phyloP scores from a whole-genome alignment of 2,888 invertebrate genomes.

The Cartodere bifasciata region DNA sequence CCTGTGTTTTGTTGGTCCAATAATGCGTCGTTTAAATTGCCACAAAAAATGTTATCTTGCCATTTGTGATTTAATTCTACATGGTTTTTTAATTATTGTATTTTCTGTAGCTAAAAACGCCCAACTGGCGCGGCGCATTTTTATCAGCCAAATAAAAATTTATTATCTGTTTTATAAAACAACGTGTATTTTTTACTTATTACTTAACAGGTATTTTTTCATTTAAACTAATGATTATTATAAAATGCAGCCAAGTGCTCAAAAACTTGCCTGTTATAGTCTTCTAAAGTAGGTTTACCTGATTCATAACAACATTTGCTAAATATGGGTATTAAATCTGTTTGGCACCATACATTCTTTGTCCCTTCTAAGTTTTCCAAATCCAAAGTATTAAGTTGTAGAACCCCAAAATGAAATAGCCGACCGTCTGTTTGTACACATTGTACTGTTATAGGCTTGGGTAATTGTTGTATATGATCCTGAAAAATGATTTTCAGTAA shows the following conservation, averaged over 20 bases:
- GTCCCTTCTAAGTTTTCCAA: slow-evolving; percentile 41
- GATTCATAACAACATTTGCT: slow-evolving; percentile 48
- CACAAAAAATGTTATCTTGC: no score
- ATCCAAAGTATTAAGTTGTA: slow-evolving; percentile 73
- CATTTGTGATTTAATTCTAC: no score
- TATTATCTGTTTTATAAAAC: no score
- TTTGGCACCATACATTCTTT: slow-evolving; percentile 74
- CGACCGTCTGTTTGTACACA: slow-evolving; percentile 70
- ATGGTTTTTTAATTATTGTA: no score
- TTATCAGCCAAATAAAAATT: no score
- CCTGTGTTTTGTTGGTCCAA: no score
- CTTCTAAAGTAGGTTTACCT: slow-evolving; percentile 53
- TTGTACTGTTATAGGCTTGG: slow-evolving; percentile 70
- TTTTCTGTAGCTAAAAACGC: no score
- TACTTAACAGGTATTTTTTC: no score
- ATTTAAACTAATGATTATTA: slow-evolving; percentile 47
- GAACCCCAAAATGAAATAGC: slow-evolving; percentile 66
- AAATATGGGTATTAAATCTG: slow-evolving; percentile 50
- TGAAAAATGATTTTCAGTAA: slow-evolving; percentile 24
- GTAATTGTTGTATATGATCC: slow-evolving; percentile 49
- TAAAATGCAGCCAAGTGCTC: slow-evolving; percentile 69
- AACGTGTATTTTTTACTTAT: no score
- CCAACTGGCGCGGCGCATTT: no score
- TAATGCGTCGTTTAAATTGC: no score
- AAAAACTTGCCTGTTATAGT: slow-evolving; percentile 70